These are phyloP conservation scores for Amblyopsis hoosieri DNA, from an alignment of 2,797 vertebrate species.

Conservation along the genomic window DNA sequence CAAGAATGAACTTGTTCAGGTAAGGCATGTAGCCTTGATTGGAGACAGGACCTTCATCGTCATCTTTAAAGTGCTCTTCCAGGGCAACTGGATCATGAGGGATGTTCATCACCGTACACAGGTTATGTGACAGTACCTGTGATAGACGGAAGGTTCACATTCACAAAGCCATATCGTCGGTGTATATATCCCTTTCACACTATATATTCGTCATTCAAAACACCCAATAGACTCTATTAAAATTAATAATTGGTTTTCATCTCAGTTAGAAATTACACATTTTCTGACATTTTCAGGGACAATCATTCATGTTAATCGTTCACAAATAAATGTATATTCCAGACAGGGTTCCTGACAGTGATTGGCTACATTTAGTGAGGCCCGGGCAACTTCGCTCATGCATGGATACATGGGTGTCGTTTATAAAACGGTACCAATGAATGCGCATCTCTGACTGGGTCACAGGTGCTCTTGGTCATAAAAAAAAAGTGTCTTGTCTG, in stretches of 20 bases:
- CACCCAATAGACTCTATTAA: no score
- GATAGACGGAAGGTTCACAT: neutral
- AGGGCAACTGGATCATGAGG: slow-evolving; percentile 94
- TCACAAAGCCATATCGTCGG: neutral
- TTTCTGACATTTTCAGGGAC: no score
- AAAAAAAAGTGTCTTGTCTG: no score
- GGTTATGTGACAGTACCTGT: slow-evolving; percentile 95
- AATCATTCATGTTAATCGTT: no score
- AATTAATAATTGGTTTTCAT: no score
- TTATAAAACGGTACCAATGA: no score
- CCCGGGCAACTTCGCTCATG: neutral
- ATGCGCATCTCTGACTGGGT: no score
- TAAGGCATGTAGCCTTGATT: slow-evolving; percentile 99
- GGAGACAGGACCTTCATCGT: slow-evolving; percentile 96
- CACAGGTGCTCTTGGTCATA: no score
- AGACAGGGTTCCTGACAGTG: neutral
- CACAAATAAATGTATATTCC: neutral
- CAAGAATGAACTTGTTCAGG: slow-evolving; percentile 96
- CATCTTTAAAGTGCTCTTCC: slow-evolving; percentile 96
- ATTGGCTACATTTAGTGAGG: neutral
- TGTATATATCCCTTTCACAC: no score
- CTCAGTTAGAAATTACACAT: no score
- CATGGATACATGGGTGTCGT: no score
- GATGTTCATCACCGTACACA: slow-evolving; percentile 93
- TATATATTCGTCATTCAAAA: no score